Conservation (phyloP, 2,797 vertebrate genomes). For the Hippoglossus hippoglossus region DNA sequence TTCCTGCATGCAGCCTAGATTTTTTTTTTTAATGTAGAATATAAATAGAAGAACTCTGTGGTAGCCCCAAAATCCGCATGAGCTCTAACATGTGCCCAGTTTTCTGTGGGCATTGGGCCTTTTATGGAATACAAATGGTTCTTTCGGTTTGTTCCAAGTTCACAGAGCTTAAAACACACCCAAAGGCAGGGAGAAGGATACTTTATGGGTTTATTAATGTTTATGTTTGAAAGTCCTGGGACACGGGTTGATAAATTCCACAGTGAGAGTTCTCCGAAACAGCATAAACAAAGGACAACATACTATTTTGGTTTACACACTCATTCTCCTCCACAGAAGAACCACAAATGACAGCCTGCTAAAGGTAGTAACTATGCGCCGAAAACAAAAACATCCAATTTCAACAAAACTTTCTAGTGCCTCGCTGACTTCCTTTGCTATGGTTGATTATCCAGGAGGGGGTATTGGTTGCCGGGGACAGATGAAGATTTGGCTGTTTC, state of each 20-base stretch:
- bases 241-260: slow-evolving; percentile 50
- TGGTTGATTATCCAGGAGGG: slow-evolving; percentile 77
- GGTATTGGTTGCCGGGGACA: slow-evolving; percentile 77
- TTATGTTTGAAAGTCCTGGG: slow-evolving; percentile 41
- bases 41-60: slow-evolving; percentile 53
- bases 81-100: slow-evolving; percentile 32
- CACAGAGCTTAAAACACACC: slow-evolving; percentile 52
- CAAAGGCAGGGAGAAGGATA: slow-evolving; percentile 42
- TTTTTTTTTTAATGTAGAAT: slow-evolving; percentile 47
- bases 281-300: slow-evolving; percentile 56
- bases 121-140: slow-evolving; percentile 61
- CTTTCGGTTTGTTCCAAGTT: slow-evolving; percentile 51
- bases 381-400: slow-evolving; percentile 61
- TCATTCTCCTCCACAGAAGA: slow-evolving; percentile 25
- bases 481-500: slow-evolving; percentile 87
- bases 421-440: slow-evolving; percentile 73
- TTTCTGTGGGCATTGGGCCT: slow-evolving; percentile 51
- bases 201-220: slow-evolving; percentile 52
- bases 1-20: slow-evolving; percentile 44
- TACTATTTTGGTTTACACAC: slow-evolving; percentile 37
- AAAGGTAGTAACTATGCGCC: slow-evolving; percentile 52
- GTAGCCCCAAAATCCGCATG: slow-evolving; percentile 55
- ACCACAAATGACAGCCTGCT: slow-evolving; percentile 42
- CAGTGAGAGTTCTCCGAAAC: slow-evolving; percentile 42
- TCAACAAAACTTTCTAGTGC: slow-evolving; percentile 68